phyloP scores from a whole-genome alignment of 37 sponge, comb jelly and placozoan genomes.

The Agelas oroides region DNA sequence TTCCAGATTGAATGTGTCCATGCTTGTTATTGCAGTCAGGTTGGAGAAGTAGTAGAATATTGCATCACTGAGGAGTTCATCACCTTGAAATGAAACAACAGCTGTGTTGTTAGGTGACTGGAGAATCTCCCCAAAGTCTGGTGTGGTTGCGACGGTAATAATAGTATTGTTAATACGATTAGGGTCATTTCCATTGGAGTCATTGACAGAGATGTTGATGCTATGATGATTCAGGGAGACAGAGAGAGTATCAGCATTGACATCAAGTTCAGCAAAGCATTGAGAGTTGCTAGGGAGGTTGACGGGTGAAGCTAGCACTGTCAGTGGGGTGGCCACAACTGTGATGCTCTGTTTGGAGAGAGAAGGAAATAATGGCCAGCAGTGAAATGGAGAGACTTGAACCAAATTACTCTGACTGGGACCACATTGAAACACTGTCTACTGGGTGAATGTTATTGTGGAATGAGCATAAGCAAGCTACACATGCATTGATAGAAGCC shows the following conservation, averaged over 20 bases:
- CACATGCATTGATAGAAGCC: no score
- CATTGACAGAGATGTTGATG: neutral
- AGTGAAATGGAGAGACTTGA: neutral
- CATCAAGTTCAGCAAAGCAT: conserved; percentile 17
- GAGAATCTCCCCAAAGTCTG: conserved; percentile 10
- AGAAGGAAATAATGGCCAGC: neutral
- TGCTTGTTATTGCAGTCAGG: neutral
- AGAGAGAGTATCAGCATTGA: neutral
- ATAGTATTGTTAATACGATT: neutral
- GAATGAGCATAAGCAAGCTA: no score
- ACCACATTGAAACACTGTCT: no score
- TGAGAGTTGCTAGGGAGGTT: neutral
- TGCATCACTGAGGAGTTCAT: neutral
- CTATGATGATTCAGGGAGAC: neutral
- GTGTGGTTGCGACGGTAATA: neutral
- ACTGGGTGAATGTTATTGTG: no score
- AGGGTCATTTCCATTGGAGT: conserved; percentile 16
- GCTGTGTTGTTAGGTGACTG: neutral
- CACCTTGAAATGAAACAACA: neutral
- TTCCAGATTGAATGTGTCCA: conserved; percentile 29
- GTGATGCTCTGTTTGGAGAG: conserved; percentile 1
- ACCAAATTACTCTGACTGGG: no score
- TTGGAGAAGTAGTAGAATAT: conserved; percentile 10
- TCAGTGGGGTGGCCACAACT: conserved; percentile 32
- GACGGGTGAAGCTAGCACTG: conserved; percentile 2